Evolutionary conservation across 2,797 vertebrate species (phyloP).

Genomic region (Pangasius larnaudii): DNA sequence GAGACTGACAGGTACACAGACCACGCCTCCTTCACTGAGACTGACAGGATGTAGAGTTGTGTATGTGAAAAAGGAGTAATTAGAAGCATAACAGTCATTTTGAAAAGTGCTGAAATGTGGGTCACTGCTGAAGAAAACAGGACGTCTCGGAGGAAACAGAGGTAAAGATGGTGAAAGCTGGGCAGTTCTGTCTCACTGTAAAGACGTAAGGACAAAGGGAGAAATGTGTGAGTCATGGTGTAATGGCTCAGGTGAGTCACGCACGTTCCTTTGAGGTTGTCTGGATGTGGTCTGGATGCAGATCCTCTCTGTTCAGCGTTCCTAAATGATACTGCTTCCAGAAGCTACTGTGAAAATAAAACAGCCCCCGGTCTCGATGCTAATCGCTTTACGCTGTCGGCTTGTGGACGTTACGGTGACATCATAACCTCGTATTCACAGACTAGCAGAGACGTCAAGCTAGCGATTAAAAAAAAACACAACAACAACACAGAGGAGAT

Average conservation of each 20-base stretch:
- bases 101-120: too few species aligned
- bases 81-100: background rate
- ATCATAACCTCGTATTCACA: conserved; percentile 42
- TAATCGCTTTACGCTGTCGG: conserved; percentile 18
- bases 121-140: background rate
- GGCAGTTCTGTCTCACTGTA: background rate
- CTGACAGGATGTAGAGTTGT: background rate
- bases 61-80: background rate
- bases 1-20: background rate
- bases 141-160: background rate
- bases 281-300: background rate
- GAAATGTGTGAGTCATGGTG: background rate
- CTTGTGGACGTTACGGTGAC: conserved; percentile 2
- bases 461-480: background rate
- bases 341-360: conserved; percentile 40
- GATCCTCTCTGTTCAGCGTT: conserved; percentile 18
- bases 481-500: background rate
- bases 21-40: background rate
- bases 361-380: conserved; percentile 14
- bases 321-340: conserved; percentile 48
- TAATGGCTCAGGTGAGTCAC: background rate
- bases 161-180: background rate
- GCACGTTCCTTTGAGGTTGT: conserved; percentile 39
- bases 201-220: background rate
- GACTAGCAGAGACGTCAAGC: background rate